phyloP scores from a whole-genome alignment of 2,888 invertebrate genomes.

The Punctoribates punctum region DNA sequence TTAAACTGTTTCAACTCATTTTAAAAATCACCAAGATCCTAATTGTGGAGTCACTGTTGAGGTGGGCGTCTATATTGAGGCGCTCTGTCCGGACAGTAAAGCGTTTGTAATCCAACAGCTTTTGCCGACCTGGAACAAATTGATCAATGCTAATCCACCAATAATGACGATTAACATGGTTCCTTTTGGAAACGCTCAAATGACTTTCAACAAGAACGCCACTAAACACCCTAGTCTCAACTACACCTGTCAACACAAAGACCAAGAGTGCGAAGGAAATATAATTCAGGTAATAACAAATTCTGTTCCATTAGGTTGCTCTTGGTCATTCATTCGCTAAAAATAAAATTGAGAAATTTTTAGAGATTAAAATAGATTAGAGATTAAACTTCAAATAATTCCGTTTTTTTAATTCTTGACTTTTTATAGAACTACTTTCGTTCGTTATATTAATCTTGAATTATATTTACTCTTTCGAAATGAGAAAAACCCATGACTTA shows the following conservation, averaged over 20 bases:
- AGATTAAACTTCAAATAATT: no score
- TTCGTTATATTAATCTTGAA: no score
- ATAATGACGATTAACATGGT: slow-evolving; percentile 5
- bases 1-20: background rate
- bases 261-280: slow-evolving; percentile 14
- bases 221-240: background rate
- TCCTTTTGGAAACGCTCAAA: slow-evolving; percentile 1
- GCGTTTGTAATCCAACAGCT: background rate
- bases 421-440: no score
- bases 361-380: no score
- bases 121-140: background rate
- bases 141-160: background rate
- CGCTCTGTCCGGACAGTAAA: background rate
- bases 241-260: background rate
- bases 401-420: no score
- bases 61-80: slow-evolving; percentile 14
- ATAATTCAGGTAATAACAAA: slow-evolving; percentile 13
- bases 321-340: no score
- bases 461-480: no score
- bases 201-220: background rate
- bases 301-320: no score
- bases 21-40: background rate
- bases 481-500: no score
- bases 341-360: no score
- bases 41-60: background rate